Evolutionary conservation across 2,113 vertebrate genomes (phyloP).

Genomic region (Solea senegalensis): DNA sequence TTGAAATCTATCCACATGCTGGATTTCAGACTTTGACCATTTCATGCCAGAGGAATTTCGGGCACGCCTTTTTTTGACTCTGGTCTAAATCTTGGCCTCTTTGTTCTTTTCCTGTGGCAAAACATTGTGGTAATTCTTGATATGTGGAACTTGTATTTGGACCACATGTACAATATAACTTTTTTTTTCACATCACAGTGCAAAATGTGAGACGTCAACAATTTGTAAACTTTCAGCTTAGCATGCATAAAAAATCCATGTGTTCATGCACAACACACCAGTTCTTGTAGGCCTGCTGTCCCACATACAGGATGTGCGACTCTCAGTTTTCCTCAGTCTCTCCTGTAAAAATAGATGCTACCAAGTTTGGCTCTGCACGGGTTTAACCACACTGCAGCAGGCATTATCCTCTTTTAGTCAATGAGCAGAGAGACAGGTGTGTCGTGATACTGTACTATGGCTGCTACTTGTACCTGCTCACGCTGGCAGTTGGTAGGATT

Average conservation of each 20-base stretch:
- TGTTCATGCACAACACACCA: too few relatives aligned
- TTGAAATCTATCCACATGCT: slow-evolving; percentile 46
- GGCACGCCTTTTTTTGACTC: slow-evolving; percentile 37
- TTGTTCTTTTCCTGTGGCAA: slow-evolving; percentile 8
- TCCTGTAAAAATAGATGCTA: slow-evolving; percentile 62
- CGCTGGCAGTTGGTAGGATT: slow-evolving; percentile 12
- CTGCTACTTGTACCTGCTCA: slow-evolving; percentile 53
- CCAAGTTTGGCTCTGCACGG: slow-evolving; percentile 53
- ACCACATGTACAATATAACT: too few relatives aligned
- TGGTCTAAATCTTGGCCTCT: slow-evolving; percentile 8
- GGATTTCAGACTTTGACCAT: slow-evolving; percentile 21
- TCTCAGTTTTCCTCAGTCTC: slow-evolving; percentile 35
- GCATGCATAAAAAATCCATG: too few relatives aligned
- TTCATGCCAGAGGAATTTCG: slow-evolving; percentile 50
- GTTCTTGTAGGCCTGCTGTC: neutral
- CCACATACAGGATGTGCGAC: slow-evolving; percentile 5
- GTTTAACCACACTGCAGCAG: slow-evolving; percentile 4
- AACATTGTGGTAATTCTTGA: slow-evolving; percentile 10
- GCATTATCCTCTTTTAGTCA: slow-evolving; percentile 57
- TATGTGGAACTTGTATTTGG: slow-evolving; percentile 3
- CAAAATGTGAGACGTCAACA: too few relatives aligned
- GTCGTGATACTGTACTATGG: slow-evolving; percentile 1
- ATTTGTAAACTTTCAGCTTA: too few relatives aligned
- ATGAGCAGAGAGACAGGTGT: slow-evolving; percentile 54
- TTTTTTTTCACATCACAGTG: too few relatives aligned